phyloP scores from a whole-genome alignment of 1,140 invertebrate species.

The Homarus americanus region DNA sequence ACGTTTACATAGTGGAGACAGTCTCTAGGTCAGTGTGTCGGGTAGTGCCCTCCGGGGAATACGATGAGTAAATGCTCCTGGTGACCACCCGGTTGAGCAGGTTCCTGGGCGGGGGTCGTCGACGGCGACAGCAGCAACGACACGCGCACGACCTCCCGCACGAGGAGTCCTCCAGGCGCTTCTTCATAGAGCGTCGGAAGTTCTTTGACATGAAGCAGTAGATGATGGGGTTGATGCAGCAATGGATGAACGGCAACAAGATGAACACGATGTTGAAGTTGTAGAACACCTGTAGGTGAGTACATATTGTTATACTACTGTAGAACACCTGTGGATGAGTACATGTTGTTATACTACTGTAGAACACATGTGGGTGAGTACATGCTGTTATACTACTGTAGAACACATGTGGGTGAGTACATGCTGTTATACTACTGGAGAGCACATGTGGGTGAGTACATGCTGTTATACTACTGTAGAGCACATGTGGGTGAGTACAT shows the following conservation, averaged over 20 bases:
- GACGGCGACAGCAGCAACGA: neutral
- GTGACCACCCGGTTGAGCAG: constrained; percentile 39
- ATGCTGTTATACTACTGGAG: too few relatives aligned
- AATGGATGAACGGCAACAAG: constrained; percentile 78
- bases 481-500: too few relatives aligned
- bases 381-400: too few relatives aligned
- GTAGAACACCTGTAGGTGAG: constrained; percentile 71
- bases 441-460: too few relatives aligned
- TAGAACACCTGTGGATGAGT: too few relatives aligned
- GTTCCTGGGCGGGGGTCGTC: constrained; percentile 2
- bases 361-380: too few relatives aligned
- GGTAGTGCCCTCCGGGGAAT: constrained; percentile 34
- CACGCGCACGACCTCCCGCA: constrained; percentile 45
- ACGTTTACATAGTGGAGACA: constrained; percentile 52
- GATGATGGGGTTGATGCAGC: constrained; percentile 81
- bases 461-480: too few relatives aligned
- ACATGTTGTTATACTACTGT: too few relatives aligned
- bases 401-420: too few relatives aligned
- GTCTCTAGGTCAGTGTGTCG: constrained; percentile 50
- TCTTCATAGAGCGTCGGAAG: constrained; percentile 78
- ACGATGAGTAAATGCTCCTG: constrained; percentile 22
- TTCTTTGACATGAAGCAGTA: constrained; percentile 82
- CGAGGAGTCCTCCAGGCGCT: constrained; percentile 74
- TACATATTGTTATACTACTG: neutral
- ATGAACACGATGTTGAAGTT: constrained; percentile 75